Evolutionary conservation across 2,797 vertebrate genomes (phyloP).

Genomic region (Threskiornis aethiopicus): DNA sequence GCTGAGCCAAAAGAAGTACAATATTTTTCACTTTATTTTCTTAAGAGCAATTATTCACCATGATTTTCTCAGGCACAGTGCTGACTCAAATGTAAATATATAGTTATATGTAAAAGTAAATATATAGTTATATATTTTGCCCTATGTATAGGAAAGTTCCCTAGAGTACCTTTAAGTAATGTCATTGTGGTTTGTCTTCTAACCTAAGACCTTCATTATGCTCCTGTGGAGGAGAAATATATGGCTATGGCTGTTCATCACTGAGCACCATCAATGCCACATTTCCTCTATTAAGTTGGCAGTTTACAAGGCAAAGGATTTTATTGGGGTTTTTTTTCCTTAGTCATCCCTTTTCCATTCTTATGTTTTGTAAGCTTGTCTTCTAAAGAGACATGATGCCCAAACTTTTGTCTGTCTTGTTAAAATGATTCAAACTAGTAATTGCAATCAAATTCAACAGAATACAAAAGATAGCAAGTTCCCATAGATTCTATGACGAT

Average conservation of each 20-base stretch:
- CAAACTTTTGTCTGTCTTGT: not conserved
- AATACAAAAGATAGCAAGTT: not conserved
- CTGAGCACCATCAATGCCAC: not conserved
- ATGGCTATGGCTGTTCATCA: not conserved
- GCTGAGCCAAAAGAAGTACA: not conserved
- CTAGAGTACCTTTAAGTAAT: not conserved
- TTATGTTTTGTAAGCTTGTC: not conserved
- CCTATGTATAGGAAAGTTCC: not conserved
- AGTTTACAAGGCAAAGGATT: not conserved
- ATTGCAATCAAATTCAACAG: not conserved
- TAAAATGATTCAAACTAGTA: not conserved
- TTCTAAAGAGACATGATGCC: not conserved
- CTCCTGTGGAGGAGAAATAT: not conserved
- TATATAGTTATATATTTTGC: not conserved
- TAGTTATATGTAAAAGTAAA: not conserved
- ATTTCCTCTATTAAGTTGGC: not conserved
- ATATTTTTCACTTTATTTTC: not conserved
- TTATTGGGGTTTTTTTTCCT: not conserved
- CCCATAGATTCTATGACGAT: not conserved
- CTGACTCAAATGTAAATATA: not conserved
- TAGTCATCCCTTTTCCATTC: not conserved
- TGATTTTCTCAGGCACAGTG: not conserved
- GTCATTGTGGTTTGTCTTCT: not conserved
- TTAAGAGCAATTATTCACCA: not conserved
- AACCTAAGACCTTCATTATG: not conserved